Conservation (phyloP, 2,888 invertebrate genomes). For the Orthosia gothica region DNA sequence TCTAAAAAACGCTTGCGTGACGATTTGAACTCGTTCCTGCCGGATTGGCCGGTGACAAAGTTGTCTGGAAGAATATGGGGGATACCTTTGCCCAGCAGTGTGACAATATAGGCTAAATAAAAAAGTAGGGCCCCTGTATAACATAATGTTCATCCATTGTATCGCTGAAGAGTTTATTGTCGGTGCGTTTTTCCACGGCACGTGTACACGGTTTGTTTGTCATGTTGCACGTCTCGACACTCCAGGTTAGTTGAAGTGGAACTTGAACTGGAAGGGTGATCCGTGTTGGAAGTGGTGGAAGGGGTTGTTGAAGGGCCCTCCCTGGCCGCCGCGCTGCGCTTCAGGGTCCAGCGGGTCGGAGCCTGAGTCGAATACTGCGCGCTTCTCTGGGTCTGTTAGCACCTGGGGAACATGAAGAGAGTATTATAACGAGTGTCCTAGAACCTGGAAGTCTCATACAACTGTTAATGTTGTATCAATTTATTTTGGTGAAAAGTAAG, state of each 20-base stretch:
- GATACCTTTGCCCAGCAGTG: too few relatives aligned
- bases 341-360: conserved; percentile 99
- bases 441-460: too few relatives aligned
- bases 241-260: conserved; percentile 96
- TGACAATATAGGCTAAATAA: too few relatives aligned
- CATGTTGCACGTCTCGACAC: too few relatives aligned
- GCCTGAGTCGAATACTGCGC: conserved; percentile 98
- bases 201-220: too few relatives aligned
- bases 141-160: not conserved
- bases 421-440: too few relatives aligned
- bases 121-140: not conserved
- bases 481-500: too few relatives aligned
- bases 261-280: conserved; percentile 98
- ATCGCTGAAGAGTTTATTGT: not conserved
- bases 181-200: not conserved
- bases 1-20: too few relatives aligned
- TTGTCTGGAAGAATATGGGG: too few relatives aligned
- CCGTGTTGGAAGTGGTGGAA: conserved; percentile 96
- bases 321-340: conserved; percentile 88
- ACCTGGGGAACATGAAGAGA: conserved; percentile 79
- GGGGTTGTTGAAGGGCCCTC: conserved; percentile 93
- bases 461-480: too few relatives aligned
- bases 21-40: too few relatives aligned
- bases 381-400: conserved; percentile 97
- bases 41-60: too few relatives aligned